Percentiles rank a stretch among this genome's conserved stretches.
Conservation (phyloP, 2,113 vertebrate species). For the Daboia siamensis region DNA sequence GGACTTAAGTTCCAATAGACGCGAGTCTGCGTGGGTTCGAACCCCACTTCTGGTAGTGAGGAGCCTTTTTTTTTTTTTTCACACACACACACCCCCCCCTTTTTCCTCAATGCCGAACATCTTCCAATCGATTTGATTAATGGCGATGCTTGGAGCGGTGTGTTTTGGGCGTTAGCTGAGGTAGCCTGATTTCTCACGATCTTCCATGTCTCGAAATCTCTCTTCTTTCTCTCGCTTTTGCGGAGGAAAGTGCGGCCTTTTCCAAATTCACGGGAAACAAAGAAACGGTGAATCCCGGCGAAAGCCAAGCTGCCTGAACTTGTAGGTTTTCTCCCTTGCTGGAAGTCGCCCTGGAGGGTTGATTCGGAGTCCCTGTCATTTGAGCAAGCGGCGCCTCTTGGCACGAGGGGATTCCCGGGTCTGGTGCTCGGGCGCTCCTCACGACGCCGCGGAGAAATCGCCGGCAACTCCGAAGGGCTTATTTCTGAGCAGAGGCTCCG, state of each 20-base stretch:
- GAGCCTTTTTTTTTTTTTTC: too few species aligned
- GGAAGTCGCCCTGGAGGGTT: background rate
- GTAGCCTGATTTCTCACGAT: background rate
- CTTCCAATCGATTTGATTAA: background rate
- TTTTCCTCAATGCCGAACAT: background rate
- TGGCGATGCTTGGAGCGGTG: background rate
- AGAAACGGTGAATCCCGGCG: background rate
- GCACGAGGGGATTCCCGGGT: background rate
- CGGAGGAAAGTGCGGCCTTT: background rate
- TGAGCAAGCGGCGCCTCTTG: background rate
- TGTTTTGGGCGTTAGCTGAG: background rate
- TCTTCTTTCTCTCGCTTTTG: background rate
- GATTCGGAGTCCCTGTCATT: background rate
- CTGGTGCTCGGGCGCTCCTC: background rate
- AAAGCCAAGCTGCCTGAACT: background rate
- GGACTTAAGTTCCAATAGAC: slow-evolving; percentile 4
- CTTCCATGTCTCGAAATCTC: background rate
- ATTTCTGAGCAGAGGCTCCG: background rate
- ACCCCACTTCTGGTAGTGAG: background rate
- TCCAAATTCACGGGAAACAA: background rate
- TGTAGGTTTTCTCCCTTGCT: background rate
- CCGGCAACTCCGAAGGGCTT: background rate
- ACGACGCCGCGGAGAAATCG: background rate
- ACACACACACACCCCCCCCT: rapidly evolving
- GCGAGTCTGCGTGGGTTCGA: background rate